phyloP scores from a whole-genome alignment of 2,797 vertebrate species.

The Jordanella pulchra region DNA sequence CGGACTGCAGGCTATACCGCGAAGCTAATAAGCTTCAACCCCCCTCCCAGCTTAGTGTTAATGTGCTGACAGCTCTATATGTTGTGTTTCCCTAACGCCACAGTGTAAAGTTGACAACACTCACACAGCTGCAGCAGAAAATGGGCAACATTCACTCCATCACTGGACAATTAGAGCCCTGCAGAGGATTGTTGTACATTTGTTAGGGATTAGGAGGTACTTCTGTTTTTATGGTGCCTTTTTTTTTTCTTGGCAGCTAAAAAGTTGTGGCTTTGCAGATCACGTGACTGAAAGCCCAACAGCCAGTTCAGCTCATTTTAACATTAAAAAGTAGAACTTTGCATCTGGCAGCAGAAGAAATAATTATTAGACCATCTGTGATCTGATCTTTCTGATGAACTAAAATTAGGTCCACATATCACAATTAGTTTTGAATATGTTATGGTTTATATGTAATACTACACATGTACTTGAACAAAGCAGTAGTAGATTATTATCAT shows the following conservation, averaged over 20 bases:
- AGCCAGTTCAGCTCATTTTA: not conserved
- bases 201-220: slow-evolving; percentile 52
- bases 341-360: not conserved
- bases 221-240: slow-evolving; percentile 13
- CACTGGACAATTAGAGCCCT: slow-evolving; percentile 51
- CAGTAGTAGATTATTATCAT: not conserved
- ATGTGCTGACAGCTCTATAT: slow-evolving; percentile 8
- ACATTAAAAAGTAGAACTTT: not conserved
- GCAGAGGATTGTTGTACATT: slow-evolving; percentile 50
- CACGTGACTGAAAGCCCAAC: slow-evolving; percentile 18
- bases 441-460: not conserved
- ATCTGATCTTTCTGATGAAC: not conserved
- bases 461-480: not conserved
- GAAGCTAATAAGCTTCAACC: not conserved
- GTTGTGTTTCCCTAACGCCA: not conserved
- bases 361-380: not conserved
- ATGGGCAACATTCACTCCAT: slow-evolving; percentile 21
- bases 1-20: not conserved
- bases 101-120: slow-evolving; percentile 10
- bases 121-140: slow-evolving; percentile 36
- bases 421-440: not conserved
- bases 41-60: not conserved
- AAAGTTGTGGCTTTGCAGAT: slow-evolving; percentile 7
- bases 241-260: not conserved
- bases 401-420: not conserved